phyloP scores from a whole-genome alignment of 2,888 invertebrate genomes.

The Mythimna impura region DNA sequence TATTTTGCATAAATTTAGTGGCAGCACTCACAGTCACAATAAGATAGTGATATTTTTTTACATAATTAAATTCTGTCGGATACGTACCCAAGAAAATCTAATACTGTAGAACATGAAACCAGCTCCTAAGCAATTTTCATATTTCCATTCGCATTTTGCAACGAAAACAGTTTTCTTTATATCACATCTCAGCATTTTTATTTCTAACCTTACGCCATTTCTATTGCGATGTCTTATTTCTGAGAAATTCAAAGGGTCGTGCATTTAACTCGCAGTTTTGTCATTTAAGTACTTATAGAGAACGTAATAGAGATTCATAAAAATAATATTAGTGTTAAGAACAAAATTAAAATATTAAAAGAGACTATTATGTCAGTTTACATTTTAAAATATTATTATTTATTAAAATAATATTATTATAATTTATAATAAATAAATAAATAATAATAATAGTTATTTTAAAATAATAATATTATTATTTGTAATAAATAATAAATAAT shows the following conservation, averaged over 20 bases:
- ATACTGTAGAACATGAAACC: slow-evolving; percentile 25
- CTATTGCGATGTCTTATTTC: slow-evolving; percentile 38
- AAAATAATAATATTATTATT: too few species aligned
- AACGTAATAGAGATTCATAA: slow-evolving; percentile 3
- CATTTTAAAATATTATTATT: too few species aligned
- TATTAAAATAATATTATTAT: too few species aligned
- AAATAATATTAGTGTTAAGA: too few species aligned
- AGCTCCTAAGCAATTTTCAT: slow-evolving; percentile 48
- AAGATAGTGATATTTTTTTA: not conserved
- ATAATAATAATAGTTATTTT: too few species aligned
- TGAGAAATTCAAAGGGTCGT: slow-evolving; percentile 6
- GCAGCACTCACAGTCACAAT: not conserved
- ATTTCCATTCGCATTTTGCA: slow-evolving; percentile 39
- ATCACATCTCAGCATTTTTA: slow-evolving; percentile 26
- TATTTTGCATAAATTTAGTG: not conserved
- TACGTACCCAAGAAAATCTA: slow-evolving; percentile 15
- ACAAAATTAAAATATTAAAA: too few species aligned
- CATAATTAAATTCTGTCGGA: not conserved
- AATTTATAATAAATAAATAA: too few species aligned
- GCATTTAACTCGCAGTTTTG: slow-evolving; percentile 33
- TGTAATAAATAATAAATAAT: too few species aligned
- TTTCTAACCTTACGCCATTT: slow-evolving; percentile 26
- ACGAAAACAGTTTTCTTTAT: slow-evolving; percentile 28
- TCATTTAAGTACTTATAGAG: not conserved
- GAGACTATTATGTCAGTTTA: too few species aligned